Percentiles rank a stretch among this genome's conserved stretches.
These are phyloP conservation scores for Myopa tessellatipennis DNA, from an alignment of 2,888 invertebrate genomes.

Conservation along the genomic window DNA sequence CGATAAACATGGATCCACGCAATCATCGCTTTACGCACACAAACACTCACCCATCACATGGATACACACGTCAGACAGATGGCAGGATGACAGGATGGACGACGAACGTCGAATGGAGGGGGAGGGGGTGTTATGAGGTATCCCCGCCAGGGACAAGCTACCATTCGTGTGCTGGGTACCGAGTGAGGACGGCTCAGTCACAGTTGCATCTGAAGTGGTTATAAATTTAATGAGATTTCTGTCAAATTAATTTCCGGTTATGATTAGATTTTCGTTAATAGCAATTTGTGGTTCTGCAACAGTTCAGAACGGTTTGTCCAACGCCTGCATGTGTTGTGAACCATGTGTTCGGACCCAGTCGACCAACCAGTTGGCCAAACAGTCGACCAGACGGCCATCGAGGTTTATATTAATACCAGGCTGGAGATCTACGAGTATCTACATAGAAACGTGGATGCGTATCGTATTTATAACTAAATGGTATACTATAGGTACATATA, in stretches of 20 bases:
- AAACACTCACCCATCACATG: not conserved
- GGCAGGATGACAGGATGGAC: not conserved
- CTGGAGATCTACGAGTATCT: no score
- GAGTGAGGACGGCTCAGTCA: not conserved
- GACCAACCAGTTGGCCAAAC: no score
- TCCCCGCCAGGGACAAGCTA: no score
- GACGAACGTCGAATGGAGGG: no score
- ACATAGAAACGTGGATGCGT: no score
- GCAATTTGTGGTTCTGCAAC: constrained; percentile 64
- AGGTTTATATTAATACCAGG: no score
- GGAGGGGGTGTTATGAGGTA: no score
- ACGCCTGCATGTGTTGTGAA: not conserved
- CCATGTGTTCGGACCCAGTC: not conserved
- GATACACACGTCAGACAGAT: not conserved
- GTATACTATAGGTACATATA: no score
- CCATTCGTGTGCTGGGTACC: constrained; percentile 1
- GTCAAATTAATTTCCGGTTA: constrained; percentile 69
- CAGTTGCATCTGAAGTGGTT: constrained; percentile 52
- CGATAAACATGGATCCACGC: constrained; percentile 28
- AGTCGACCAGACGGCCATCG: no score
- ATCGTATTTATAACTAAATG: no score
- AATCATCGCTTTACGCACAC: constrained; percentile 1
- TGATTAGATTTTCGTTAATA: constrained; percentile 69
- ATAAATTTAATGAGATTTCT: constrained; percentile 69
- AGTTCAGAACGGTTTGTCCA: constrained; percentile 13